These are phyloP conservation scores for Laticauda colubrina DNA, from an alignment of 2,113 vertebrate species.

Conservation along the genomic window DNA sequence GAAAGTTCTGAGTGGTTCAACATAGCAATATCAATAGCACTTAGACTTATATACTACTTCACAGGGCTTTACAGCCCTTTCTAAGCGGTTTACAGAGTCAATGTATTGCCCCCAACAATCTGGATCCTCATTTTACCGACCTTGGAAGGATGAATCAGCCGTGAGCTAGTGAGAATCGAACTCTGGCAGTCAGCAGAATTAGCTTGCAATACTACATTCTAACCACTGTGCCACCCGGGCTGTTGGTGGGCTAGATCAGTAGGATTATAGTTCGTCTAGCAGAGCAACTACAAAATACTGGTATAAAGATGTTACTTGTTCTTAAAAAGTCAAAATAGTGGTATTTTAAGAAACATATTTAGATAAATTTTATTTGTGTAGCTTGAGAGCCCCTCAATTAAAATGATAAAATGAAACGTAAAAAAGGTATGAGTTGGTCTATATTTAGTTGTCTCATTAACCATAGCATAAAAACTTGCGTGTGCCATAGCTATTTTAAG, in stretches of 20 bases:
- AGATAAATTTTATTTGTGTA: neutral
- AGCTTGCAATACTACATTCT: no score
- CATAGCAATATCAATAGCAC: no score
- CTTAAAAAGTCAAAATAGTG: neutral
- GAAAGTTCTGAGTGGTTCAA: neutral
- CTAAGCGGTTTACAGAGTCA: no score
- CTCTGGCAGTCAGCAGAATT: no score
- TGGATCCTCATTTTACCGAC: no score
- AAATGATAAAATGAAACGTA: neutral
- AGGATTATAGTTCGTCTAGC: neutral
- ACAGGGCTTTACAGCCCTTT: no score
- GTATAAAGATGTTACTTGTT: neutral
- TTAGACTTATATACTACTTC: no score
- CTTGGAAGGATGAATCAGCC: no score
- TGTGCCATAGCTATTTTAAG: neutral
- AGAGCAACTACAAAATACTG: neutral
- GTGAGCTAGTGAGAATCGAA: no score
- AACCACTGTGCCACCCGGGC: no score
- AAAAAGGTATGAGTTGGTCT: neutral
- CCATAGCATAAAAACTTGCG: neutral
- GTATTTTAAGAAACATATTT: neutral
- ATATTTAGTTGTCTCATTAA: neutral
- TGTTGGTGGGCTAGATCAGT: neutral
- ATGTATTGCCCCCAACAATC: no score
- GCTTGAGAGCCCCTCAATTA: neutral